Evolutionary conservation across 2,888 invertebrate species (phyloP), one percentile per base, ranked within the genome.

Genomic region (Hetaerina titia): DNA sequence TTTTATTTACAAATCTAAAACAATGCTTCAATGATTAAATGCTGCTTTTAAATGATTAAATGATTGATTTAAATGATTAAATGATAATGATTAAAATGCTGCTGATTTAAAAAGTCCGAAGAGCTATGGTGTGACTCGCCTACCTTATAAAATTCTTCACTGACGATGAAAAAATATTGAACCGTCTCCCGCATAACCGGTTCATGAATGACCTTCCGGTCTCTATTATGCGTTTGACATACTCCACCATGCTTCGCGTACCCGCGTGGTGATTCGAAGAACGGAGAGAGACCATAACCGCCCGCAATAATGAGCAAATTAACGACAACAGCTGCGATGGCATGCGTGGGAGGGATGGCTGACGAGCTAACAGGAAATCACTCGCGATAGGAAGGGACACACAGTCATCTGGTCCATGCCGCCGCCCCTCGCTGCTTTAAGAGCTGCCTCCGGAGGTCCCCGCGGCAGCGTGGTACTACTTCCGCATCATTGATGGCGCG

Each of bases 361-460:
- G 81, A 81, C 81, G 81, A n/a, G 25, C 81, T 19, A 31, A 81
- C 81, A 81, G 81, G 81, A 81, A 81, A 81, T 81, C 25, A 31
- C 11, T 31, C 11, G 31, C 31, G 81, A 81, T 31, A 31, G 81
- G 31, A 31, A n/a, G 81, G 15, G 45, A 45, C n/a, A 31, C 74
- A 69, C 69, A 7, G 22, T 22, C 17, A 8, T 74, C n/a, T 25
- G 81, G 25, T 25, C 81, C 13, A 31, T 31, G 25, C 81, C 22
- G 9, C 81, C 81, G 11, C 31, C 31, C 25, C 22, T 13, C 81
- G 22, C 13, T 2, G 31, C 13, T 81, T 15, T 25, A 0, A 8
- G 60, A 11, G 60, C 13, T 60, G 4, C 13, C 31, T 15, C 13
- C 81, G 8, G 69, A 69, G 19, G 69, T 31, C 8, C 25, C 11